A percentile compares a stretch with the other conserved stretches of the same genome.
Evolutionary conservation across 2,888 invertebrate species (phyloP).

Genomic region (Dolichomitus sp.): DNA sequence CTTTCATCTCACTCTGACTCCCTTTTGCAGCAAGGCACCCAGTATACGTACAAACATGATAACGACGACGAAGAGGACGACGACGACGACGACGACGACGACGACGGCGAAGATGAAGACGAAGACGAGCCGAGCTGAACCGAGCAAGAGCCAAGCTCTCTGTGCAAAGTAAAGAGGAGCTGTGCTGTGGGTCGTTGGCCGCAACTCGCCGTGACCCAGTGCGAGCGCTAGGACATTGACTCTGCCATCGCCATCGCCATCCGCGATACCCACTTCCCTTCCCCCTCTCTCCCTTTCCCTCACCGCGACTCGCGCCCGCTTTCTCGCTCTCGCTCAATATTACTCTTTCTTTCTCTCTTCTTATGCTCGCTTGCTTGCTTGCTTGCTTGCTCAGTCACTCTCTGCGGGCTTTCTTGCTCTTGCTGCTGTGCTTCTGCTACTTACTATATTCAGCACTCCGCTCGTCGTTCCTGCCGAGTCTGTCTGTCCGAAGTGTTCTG

Average conservation of each 20-base stretch:
- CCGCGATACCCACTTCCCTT: conserved; percentile 85
- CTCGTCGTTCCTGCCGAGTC: conserved; percentile 40
- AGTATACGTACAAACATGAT: conserved; percentile 28
- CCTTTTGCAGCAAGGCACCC: conserved; percentile 34
- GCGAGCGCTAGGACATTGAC: conserved; percentile 86
- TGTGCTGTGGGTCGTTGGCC: conserved; percentile 84
- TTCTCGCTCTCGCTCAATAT: conserved; percentile 56
- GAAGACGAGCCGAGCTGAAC: conserved; percentile 65
- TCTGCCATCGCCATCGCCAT: conserved; percentile 86
- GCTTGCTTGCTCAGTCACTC: conserved; percentile 34
- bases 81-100: conserved; percentile 28
- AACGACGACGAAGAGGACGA: conserved; percentile 45
- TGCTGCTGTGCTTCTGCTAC: conserved; percentile 54
- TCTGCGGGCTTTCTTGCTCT: conserved; percentile 31
- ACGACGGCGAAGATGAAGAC: conserved; percentile 31
- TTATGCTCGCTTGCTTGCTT: conserved; percentile 28
- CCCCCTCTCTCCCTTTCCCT: conserved; percentile 65
- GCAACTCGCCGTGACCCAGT: conserved; percentile 86
- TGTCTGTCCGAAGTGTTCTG: conserved; percentile 53
- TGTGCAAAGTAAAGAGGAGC: conserved; percentile 84
- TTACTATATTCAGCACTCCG: conserved; percentile 56
- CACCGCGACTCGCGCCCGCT: conserved; percentile 61
- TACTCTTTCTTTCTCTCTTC: conserved; percentile 33
- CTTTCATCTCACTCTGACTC: conserved; percentile 47
- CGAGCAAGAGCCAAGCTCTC: conserved; percentile 74